Conservation (phyloP, 1,140 invertebrate genomes). For the Drosophila kanapiae region DNA sequence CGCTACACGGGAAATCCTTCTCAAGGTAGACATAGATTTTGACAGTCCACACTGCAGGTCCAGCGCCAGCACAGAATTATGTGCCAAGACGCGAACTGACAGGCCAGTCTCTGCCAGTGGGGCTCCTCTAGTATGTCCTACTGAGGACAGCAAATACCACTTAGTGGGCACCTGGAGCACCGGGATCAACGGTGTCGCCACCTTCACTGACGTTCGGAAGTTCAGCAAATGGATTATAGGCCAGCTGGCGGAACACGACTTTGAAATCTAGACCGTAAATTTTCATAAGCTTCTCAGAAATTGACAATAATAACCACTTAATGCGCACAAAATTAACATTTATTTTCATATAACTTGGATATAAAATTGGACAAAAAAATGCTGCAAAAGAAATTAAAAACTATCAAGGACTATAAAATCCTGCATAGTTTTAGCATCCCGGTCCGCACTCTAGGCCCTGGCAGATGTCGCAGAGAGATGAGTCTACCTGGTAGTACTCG, state of each 20-base stretch:
- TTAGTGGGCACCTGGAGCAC: conserved; percentile 24
- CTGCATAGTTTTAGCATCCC: background rate
- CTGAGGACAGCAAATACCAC: background rate
- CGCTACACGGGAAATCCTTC: background rate
- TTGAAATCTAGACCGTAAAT: background rate
- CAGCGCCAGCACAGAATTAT: background rate
- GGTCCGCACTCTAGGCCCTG: conserved; percentile 88
- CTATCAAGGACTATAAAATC: background rate
- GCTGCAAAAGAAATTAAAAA: too few species aligned
- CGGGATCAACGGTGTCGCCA: background rate
- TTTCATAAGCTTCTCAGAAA: background rate
- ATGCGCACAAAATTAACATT: background rate
- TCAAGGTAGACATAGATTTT: background rate
- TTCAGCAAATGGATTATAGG: conserved; percentile 13
- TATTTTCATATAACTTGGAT: background rate
- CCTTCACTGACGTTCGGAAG: background rate
- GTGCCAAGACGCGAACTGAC: background rate
- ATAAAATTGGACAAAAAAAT: background rate
- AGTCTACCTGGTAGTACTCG: conserved; percentile 90
- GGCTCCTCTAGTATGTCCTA: conserved; percentile 35
- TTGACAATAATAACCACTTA: background rate
- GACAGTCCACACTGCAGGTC: background rate
- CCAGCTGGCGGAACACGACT: background rate
- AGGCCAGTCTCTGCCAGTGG: background rate
- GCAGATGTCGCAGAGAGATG: conserved; percentile 92